phyloP scores from a whole-genome alignment of 2,888 invertebrate genomes.

The Limenitis camilla region DNA sequence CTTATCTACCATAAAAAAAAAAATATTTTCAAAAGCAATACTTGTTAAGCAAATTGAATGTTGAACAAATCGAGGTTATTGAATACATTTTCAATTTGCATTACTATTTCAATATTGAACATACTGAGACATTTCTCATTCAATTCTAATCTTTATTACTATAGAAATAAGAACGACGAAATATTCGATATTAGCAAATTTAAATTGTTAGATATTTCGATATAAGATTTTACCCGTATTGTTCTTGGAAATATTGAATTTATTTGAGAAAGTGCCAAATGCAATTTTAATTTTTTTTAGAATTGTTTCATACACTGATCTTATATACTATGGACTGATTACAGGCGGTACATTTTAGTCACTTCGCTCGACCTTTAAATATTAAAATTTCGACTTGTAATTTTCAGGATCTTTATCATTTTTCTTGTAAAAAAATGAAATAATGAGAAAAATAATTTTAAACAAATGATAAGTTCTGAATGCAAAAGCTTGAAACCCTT shows the following conservation, averaged over 20 bases:
- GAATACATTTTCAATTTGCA: slow-evolving; percentile 11
- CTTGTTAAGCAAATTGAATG: not conserved
- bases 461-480: too few species aligned
- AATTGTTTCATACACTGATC: not conserved
- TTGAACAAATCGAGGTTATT: slow-evolving; percentile 5
- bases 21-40: slow-evolving; percentile 1
- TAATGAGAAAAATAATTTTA: too few species aligned
- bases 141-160: not conserved
- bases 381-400: too few species aligned
- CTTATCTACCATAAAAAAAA: too few species aligned
- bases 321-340: too few species aligned
- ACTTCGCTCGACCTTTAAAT: too few species aligned
- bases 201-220: not conserved
- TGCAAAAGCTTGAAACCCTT: too few species aligned
- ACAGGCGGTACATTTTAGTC: too few species aligned
- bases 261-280: not conserved
- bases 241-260: too few species aligned
- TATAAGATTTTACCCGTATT: not conserved
- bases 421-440: too few species aligned
- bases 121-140: too few species aligned
- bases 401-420: too few species aligned
- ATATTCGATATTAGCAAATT: not conserved
- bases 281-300: not conserved
- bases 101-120: not conserved
- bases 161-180: not conserved